Conservation (phyloP, 2,888 invertebrate species). For the Rhorus exstirpatorius region DNA sequence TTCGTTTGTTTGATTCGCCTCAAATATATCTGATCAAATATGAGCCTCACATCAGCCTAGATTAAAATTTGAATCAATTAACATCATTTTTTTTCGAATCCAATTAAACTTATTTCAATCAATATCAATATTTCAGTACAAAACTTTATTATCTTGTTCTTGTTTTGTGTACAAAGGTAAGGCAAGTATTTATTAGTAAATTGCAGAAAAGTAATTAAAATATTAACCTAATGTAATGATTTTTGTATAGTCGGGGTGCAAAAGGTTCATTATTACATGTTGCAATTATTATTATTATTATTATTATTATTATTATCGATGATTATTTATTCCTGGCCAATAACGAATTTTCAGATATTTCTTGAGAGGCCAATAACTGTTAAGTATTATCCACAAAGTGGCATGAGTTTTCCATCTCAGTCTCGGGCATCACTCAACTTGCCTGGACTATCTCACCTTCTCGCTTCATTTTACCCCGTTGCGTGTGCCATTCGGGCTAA, state of each 20-base stretch:
- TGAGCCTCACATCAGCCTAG: no score
- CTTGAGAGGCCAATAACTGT: not conserved
- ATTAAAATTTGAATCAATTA: no score
- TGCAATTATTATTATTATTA: not conserved
- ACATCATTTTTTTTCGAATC: no score
- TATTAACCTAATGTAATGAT: not conserved
- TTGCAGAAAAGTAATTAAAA: not conserved
- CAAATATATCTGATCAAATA: no score
- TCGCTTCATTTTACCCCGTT: constrained; percentile 74
- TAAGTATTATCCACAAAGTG: not conserved
- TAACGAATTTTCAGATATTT: not conserved
- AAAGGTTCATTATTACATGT: not conserved
- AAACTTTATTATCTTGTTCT: no score
- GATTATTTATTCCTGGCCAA: not conserved
- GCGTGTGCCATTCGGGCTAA: constrained; percentile 81
- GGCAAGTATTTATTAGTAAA: no score
- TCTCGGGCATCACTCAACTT: constrained; percentile 19
- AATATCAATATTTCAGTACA: no score
- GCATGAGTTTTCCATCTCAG: constrained; percentile 32
- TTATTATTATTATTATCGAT: not conserved
- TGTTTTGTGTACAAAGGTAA: no score
- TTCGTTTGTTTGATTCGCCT: no score
- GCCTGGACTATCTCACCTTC: constrained; percentile 35
- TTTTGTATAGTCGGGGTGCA: not conserved
- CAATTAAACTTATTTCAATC: no score